Base-by-base conservation (phyloP, 1,140 invertebrate species). In the Lepidurus packardi region DNA sequence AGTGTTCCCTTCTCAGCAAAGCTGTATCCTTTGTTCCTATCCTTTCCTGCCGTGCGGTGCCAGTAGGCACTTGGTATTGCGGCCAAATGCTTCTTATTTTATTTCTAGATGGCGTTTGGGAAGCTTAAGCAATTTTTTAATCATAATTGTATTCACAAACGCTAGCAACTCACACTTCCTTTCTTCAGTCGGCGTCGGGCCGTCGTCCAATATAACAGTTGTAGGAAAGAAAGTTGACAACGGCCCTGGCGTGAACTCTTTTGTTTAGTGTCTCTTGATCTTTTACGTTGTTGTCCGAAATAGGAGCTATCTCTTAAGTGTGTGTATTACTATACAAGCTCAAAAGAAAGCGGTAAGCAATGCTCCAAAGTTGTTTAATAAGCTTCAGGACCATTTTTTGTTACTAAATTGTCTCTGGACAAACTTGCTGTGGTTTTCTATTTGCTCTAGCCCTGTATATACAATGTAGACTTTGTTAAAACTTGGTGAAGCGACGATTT, bases 101-200 rank as follows among this genome's bases (percentile, higher is more conserved):
- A 34, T 4, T 34, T 0, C 34, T 47, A 47, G 45, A 16, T 47
- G 45, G 45, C 45, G 34, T 34, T 34, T 34, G 34, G 34, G 3
- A 34, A 4, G 2, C 34, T 34, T 34, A 0, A 34, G 34, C 34
- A 3, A 34, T 47, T 47, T 47, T 47, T 16, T 47, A 10, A 8
- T 65, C 7, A 65, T 7, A 65, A 65, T 7, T 7, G 53, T 7
- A 21, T n/a, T 65, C 53, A 7, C 53, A 21, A 65, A 11, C 8
- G 6, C 8, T 21, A 65, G 53, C 53, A n/a, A 65, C 53, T 65
- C 53, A 21, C 53, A 65, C 53, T 65, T 65, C 53, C 53, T 1
- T 65, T 65, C 53, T 65, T 65, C 53, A 65, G 53, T 65, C 53
- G 53, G 53, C 53, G 53, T 65, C 53, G 53, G 53, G 53, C 53